A percentile compares a stretch with the other conserved stretches of the same genome.
These are phyloP conservation scores for Ostrea denselamellosa DNA, from an alignment of 1,140 invertebrate genomes.

Conservation along the genomic window DNA sequence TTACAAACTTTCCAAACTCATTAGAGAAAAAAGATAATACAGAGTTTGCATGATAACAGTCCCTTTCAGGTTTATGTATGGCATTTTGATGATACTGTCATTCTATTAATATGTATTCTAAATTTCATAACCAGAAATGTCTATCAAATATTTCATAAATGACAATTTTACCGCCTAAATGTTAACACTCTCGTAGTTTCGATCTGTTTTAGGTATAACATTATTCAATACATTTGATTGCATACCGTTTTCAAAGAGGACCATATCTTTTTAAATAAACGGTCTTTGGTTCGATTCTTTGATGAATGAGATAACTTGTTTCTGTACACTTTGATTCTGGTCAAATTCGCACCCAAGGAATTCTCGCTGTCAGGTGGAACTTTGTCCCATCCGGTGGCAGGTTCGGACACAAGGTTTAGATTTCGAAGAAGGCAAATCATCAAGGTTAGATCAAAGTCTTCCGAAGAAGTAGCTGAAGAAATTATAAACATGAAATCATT, in stretches of 20 bases:
- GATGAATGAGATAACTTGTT: conserved; percentile 21
- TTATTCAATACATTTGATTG: too few relatives aligned
- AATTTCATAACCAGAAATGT: too few relatives aligned
- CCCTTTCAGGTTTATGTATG: too few relatives aligned
- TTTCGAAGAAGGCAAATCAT: conserved; percentile 41
- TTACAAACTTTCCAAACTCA: too few relatives aligned
- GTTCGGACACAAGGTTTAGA: background rate
- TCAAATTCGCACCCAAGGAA: conserved; percentile 12
- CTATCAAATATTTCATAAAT: background rate
- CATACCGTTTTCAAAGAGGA: background rate
- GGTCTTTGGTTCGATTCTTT: background rate
- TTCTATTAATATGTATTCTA: too few relatives aligned
- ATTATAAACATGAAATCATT: background rate
- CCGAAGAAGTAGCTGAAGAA: background rate
- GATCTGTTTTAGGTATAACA: background rate
- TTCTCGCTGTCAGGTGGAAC: background rate
- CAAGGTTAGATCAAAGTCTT: conserved; percentile 31
- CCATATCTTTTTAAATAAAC: background rate
- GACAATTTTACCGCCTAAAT: background rate
- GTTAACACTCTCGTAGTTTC: background rate
- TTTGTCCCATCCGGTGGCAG: background rate
- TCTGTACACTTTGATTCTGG: conserved; percentile 37
- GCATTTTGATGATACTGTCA: too few relatives aligned
- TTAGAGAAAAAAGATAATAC: too few relatives aligned
- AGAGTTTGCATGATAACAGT: too few relatives aligned